These are phyloP conservation scores for Ceraclea dissimilis DNA, from an alignment of 2,888 invertebrate species.

Conservation along the genomic window DNA sequence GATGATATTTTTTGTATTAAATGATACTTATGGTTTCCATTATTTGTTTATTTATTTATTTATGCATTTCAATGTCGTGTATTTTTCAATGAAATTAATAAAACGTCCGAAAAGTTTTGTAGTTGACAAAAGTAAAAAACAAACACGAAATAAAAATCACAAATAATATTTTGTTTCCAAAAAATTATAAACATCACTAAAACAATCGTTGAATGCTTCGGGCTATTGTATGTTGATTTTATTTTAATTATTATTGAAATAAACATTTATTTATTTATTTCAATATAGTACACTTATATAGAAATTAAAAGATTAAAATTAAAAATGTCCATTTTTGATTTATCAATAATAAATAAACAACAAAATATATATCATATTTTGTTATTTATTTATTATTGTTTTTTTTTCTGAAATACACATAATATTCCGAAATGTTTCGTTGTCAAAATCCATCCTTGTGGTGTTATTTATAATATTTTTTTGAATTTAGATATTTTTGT, in stretches of 20 bases:
- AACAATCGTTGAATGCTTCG: slow-evolving; percentile 33
- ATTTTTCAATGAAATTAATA: slow-evolving; percentile 18
- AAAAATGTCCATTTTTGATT: slow-evolving; percentile 7
- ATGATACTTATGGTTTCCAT: slow-evolving; percentile 24
- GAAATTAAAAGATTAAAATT: slow-evolving; percentile 17
- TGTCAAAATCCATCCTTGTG: too few species aligned
- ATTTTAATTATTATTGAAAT: slow-evolving; percentile 22
- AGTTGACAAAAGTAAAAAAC: slow-evolving; percentile 7
- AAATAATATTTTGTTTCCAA: slow-evolving; percentile 16
- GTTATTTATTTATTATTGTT: too few species aligned
- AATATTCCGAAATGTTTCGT: too few species aligned
- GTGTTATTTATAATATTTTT: slow-evolving; percentile 4
- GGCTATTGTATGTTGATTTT: slow-evolving; percentile 49
- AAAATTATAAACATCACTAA: slow-evolving; percentile 22
- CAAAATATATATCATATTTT: neutral
- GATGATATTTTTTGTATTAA: slow-evolving; percentile 6
- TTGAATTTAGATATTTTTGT: slow-evolving; percentile 14
- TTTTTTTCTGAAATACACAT: too few species aligned
- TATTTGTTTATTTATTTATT: neutral
- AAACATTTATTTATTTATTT: slow-evolving; percentile 4
- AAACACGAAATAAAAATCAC: slow-evolving; percentile 8
- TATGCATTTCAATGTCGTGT: slow-evolving; percentile 18
- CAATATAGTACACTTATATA: slow-evolving; percentile 20
- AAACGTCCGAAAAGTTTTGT: slow-evolving; percentile 23
- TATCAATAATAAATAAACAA: slow-evolving; percentile 4